These are phyloP conservation scores for Macrosoma leucophasiata DNA, from an alignment of 2,888 invertebrate species.

Conservation along the genomic window DNA sequence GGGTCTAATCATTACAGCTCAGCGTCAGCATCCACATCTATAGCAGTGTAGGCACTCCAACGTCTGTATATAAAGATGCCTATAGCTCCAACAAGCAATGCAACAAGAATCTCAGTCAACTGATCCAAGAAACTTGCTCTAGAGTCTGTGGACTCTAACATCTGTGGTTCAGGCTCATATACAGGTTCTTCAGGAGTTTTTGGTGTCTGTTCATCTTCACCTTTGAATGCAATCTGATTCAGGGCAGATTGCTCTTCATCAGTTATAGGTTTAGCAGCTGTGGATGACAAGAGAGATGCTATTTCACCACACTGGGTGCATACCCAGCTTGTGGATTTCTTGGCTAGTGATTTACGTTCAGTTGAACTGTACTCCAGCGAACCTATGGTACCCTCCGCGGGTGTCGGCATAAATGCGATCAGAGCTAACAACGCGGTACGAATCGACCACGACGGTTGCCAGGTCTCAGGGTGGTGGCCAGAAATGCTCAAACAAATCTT, in stretches of 20 bases:
- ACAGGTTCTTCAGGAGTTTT: slow-evolving; percentile 50
- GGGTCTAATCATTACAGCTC: slow-evolving; percentile 39
- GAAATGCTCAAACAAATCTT: slow-evolving; percentile 97
- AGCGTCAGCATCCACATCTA: slow-evolving; percentile 38
- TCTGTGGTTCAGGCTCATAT: slow-evolving; percentile 45
- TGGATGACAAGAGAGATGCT: slow-evolving; percentile 53
- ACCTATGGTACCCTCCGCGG: slow-evolving; percentile 92
- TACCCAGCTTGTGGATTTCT: slow-evolving; percentile 75
- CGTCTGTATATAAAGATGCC: slow-evolving; percentile 65
- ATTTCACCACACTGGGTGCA: slow-evolving; percentile 64
- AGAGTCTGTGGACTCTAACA: slow-evolving; percentile 54
- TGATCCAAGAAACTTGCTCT: slow-evolving; percentile 59
- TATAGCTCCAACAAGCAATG: slow-evolving; percentile 59
- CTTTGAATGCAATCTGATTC: slow-evolving; percentile 70
- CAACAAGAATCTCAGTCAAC: slow-evolving; percentile 58
- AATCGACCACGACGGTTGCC: slow-evolving; percentile 98
- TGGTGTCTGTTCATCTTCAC: slow-evolving; percentile 58
- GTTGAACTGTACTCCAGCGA: slow-evolving; percentile 91
- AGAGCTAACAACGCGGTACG: slow-evolving; percentile 93
- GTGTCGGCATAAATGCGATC: slow-evolving; percentile 96
- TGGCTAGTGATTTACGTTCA: slow-evolving; percentile 87
- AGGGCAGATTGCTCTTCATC: slow-evolving; percentile 67
- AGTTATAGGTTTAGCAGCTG: slow-evolving; percentile 64
- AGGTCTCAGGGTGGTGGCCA: slow-evolving; percentile 97
- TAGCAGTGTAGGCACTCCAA: slow-evolving; percentile 43